Percentiles rank a stretch among this genome's conserved stretches.
Conservation (phyloP, 2,797 vertebrate genomes). For the Huso huso region DNA sequence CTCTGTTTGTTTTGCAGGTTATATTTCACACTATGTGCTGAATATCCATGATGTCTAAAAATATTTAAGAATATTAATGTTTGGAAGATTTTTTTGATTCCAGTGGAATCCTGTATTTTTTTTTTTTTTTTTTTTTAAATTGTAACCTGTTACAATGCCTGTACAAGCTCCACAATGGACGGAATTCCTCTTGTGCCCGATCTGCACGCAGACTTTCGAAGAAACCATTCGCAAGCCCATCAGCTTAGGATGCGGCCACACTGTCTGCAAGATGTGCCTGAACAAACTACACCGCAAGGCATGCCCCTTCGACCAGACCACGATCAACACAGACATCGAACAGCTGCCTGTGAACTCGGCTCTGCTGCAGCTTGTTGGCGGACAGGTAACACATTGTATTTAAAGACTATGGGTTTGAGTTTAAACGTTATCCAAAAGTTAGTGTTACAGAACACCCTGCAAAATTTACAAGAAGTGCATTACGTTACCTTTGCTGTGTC, state of each 20-base stretch:
- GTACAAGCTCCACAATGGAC: conserved; percentile 99
- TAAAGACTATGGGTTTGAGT: background rate
- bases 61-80: conserved; percentile 55
- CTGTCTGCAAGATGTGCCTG: conserved; percentile 99
- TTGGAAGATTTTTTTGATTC: conserved; percentile 81
- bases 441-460: too few relatives aligned
- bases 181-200: conserved; percentile 97
- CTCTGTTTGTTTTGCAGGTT: conserved; percentile 46
- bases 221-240: conserved; percentile 95
- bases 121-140: conserved; percentile 6
- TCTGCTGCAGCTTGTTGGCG: conserved; percentile 90
- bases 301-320: conserved; percentile 98
- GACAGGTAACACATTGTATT: conserved; percentile 69
- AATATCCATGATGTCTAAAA: conserved; percentile 72
- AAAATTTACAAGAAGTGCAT: too few relatives aligned
- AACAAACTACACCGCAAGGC: conserved; percentile 99
- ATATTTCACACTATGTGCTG: conserved; percentile 75
- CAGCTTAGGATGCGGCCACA: conserved; percentile 96
- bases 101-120: conserved; percentile 91
- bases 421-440: background rate
- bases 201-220: conserved; percentile 98
- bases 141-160: conserved; percentile 78
- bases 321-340: conserved; percentile 97
- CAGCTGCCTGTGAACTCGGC: conserved; percentile 96
- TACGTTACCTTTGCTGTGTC: too few relatives aligned